Percentiles rank a stretch among this genome's conserved stretches.
Conservation (phyloP, 2,797 vertebrate species). For the Anguilla marmorata region DNA sequence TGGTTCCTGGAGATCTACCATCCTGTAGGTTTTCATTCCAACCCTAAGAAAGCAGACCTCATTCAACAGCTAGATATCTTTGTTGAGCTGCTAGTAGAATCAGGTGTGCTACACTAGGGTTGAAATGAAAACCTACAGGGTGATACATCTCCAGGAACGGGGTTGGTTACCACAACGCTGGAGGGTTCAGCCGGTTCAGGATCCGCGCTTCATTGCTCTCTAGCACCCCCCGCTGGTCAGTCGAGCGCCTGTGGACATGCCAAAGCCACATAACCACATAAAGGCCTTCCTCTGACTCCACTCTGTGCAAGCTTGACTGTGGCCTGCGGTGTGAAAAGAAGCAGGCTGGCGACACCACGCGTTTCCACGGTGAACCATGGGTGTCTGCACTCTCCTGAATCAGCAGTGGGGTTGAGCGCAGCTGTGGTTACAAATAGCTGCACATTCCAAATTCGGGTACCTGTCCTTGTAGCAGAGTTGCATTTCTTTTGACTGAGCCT, state of each 20-base stretch:
- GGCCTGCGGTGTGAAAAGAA: background rate
- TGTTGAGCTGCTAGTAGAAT: too few species aligned
- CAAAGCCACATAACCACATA: background rate
- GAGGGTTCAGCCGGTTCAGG: background rate
- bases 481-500: background rate
- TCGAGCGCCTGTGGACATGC: background rate
- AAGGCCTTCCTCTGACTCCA: background rate
- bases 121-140: too few species aligned
- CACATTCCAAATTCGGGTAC: background rate
- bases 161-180: too few species aligned
- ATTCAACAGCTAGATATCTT: too few species aligned
- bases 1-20: too few species aligned
- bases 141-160: too few species aligned
- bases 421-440: conserved; percentile 4
- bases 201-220: background rate
- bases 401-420: background rate
- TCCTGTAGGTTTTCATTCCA: too few species aligned
- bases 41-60: too few species aligned
- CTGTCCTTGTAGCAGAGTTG: background rate
- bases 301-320: background rate
- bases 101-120: too few species aligned
- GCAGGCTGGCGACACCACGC: background rate
- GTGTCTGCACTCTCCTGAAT: background rate
- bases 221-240: background rate
- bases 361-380: background rate